Base-by-base conservation (phyloP, 2,113 vertebrate genomes). In the Alligator sinensis region DNA sequence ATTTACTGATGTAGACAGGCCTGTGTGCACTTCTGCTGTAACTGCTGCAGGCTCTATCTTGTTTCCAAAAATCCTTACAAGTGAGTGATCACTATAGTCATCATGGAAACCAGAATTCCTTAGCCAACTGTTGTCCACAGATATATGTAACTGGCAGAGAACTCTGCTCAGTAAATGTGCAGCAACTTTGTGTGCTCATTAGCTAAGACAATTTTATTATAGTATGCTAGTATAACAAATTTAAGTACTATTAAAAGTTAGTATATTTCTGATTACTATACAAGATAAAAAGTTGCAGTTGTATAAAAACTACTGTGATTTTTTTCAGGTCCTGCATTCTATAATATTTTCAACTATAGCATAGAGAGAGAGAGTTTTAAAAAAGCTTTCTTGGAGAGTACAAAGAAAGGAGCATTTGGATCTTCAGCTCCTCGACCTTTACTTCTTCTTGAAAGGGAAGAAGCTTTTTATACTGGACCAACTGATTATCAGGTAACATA, bases 301-400 rank as follows among this genome's bases (percentile, higher is more conserved):
- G 95, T 84, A 82, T 38, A 76, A 62, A 28, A 62, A 68, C 47
- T 87, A 77, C 77, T 85, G 64, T 91, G 81, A 78, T 85, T 80
- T 38, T 92, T 82, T 96, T 91, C 78, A 98, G 97, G 97, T 93
- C 97, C 97, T 94, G 97, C 95, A 6, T 97, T 90, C 83, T 98
- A 98, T 93, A 82, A 98, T 88, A 66, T 97, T 28, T 59, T 87
- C 38, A 94, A 91, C 7, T 18, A 47, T 3, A 82, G 62, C 6
- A 80, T 61, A 62, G 28, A 87, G 86, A 86, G 74, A 24, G 21
- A 80, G 59, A 89, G 10, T 66, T 34, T 74, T 61, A 94, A 88
- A 79, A 88, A 78, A 0, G 9, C 22, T 0, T 27, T 7, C 77
- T 78, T 88, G 28, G 80, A 76, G 12, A 68, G 60, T 82, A 22